phyloP scores from a whole-genome alignment of 1,140 invertebrate species.

The Condylostylus longicornis region DNA sequence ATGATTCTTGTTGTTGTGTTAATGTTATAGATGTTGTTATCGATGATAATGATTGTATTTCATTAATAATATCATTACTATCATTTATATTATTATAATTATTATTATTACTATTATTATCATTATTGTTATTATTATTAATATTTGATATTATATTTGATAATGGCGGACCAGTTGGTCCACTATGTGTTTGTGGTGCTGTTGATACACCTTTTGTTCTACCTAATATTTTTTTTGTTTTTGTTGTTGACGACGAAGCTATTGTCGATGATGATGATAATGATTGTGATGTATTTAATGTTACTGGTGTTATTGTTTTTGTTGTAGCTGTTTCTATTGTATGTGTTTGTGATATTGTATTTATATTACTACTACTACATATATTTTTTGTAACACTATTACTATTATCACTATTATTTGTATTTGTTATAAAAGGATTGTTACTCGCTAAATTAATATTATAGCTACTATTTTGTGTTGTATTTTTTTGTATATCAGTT shows the following conservation, averaged over 20 bases:
- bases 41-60: no score
- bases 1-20: no score
- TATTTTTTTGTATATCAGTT: no score
- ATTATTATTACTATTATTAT: not conserved
- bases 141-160: conserved; percentile 2
- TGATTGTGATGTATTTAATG: not conserved
- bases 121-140: not conserved
- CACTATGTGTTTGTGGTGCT: conserved; percentile 22
- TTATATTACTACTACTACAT: no score
- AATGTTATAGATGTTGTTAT: no score
- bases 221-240: conserved; percentile 18
- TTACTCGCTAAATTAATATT: no score
- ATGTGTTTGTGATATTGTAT: conserved; percentile 1
- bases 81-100: conserved; percentile 2
- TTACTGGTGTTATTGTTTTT: conserved; percentile 11
- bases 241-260: conserved; percentile 12
- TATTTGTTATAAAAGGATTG: no score
- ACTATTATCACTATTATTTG: no score
- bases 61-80: conserved; percentile 20
- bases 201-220: conserved; percentile 21
- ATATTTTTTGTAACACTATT: no score
- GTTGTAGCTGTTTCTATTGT: conserved; percentile 13
- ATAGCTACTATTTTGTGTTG: no score
- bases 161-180: conserved; percentile 25
- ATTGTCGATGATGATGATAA: conserved; percentile 1